Conservation (phyloP, 2,888 invertebrate species). For the Cerastis leucographa region DNA sequence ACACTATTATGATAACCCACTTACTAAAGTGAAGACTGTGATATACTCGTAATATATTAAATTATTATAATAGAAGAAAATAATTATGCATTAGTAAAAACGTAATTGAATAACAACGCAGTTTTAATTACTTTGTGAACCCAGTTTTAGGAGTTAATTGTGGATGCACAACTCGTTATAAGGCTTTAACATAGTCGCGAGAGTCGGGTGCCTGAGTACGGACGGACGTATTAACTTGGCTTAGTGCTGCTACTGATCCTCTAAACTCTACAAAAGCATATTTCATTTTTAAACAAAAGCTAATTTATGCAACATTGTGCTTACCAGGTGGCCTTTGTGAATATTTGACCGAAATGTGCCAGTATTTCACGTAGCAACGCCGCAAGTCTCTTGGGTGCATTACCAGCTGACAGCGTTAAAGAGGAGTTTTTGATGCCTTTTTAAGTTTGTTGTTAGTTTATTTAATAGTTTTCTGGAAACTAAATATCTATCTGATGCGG, state of each 20-base stretch:
- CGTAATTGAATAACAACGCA: constrained; percentile 72
- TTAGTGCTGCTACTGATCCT: constrained; percentile 29
- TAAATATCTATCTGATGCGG: not conserved
- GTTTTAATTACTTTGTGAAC: constrained; percentile 67
- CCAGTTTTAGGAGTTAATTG: constrained; percentile 53
- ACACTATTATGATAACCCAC: constrained; percentile 83
- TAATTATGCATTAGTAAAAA: constrained; percentile 84
- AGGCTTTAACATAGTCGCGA: constrained; percentile 27
- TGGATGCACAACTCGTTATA: constrained; percentile 55
- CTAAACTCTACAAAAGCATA: constrained; percentile 27
- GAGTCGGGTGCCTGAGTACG: constrained; percentile 18
- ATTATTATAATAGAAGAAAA: constrained; percentile 79
- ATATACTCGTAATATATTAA: constrained; percentile 86
- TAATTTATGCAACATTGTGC: constrained; percentile 13
- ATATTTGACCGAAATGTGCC: not conserved
- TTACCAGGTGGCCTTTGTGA: not conserved
- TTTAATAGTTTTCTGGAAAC: not conserved
- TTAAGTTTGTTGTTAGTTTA: too few species aligned
- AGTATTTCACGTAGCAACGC: too few species aligned
- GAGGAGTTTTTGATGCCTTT: too few species aligned
- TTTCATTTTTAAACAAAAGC: constrained; percentile 14
- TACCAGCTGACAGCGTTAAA: too few species aligned
- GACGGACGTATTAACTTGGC: constrained; percentile 30
- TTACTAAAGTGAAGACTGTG: constrained; percentile 90
- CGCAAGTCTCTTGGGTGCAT: too few species aligned